These are phyloP conservation scores for Chrysolina americana DNA, from an alignment of 2,888 invertebrate genomes.

Conservation along the genomic window DNA sequence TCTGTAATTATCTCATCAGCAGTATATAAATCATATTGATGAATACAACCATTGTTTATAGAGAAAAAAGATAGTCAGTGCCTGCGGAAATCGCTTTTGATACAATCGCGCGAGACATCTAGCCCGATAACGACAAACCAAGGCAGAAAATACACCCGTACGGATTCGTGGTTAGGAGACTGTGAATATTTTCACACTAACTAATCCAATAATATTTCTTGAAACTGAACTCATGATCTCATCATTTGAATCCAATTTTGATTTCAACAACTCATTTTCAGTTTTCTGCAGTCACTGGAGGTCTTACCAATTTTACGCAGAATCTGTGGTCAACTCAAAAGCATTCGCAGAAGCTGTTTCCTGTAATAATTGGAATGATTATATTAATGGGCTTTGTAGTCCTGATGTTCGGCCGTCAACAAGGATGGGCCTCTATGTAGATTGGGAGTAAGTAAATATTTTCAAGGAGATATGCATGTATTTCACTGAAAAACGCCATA, in stretches of 20 bases:
- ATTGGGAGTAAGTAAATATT: conserved; percentile 68
- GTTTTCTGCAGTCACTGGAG: conserved; percentile 79
- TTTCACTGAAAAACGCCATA: too few relatives aligned
- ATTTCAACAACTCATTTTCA: conserved; percentile 57
- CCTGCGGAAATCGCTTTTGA: too few relatives aligned
- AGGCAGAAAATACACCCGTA: too few relatives aligned
- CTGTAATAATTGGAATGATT: conserved; percentile 72
- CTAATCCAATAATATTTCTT: too few relatives aligned
- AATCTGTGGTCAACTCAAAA: conserved; percentile 72
- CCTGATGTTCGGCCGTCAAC: conserved; percentile 57
- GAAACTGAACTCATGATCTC: not conserved
- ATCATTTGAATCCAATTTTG: not conserved
- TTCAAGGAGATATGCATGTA: not conserved
- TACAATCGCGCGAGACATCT: too few relatives aligned
- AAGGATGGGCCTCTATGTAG: conserved; percentile 72
- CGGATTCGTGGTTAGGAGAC: too few relatives aligned
- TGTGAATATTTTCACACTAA: too few relatives aligned
- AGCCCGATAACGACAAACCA: too few relatives aligned
- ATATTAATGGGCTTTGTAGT: conserved; percentile 69
- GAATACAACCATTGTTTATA: too few relatives aligned
- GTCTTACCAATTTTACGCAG: conserved; percentile 75
- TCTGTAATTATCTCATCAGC: too few relatives aligned
- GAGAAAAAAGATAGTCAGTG: too few relatives aligned
- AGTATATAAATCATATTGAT: too few relatives aligned
- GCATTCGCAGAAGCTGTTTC: conserved; percentile 70